These are phyloP conservation scores for Drosophila pallidifrons DNA, from an alignment of 1,140 invertebrate genomes.

Conservation along the genomic window DNA sequence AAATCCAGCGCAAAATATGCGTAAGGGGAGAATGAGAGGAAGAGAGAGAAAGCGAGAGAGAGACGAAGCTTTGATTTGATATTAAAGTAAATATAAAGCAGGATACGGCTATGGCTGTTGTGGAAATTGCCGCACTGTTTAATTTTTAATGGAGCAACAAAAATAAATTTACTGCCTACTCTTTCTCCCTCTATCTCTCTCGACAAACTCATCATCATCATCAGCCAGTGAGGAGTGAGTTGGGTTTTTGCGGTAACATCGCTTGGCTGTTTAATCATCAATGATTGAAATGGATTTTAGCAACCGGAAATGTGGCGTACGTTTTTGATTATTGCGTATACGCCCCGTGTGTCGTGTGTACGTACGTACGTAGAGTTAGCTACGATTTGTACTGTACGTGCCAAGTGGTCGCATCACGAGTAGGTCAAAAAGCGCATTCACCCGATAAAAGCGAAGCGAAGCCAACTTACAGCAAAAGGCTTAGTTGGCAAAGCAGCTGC, in stretches of 20 bases:
- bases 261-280: conserved; percentile 76
- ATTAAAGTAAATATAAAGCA: conserved; percentile 61
- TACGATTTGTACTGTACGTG: conserved; percentile 14
- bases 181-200: not conserved
- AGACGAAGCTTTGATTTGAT: conserved; percentile 67
- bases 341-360: not conserved
- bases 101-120: conserved; percentile 5
- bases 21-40: not conserved
- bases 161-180: conserved; percentile 70
- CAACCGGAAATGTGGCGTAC: conserved; percentile 61
- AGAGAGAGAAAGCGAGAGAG: not conserved
- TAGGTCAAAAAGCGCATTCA: conserved; percentile 77
- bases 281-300: conserved; percentile 71
- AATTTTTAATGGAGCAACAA: conserved; percentile 73
- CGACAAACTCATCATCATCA: conserved; percentile 42
- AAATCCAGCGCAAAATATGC: conserved; percentile 40
- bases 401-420: conserved; percentile 22
- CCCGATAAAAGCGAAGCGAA: conserved; percentile 29
- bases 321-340: conserved; percentile 58
- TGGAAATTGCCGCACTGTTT: conserved; percentile 63
- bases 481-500: conserved; percentile 17
- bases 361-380: no score
- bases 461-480: conserved; percentile 10
- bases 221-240: not conserved
- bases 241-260: conserved; percentile 23